These are phyloP conservation scores for Periphyllus acericola DNA, from an alignment of 2,888 invertebrate species.

Conservation along the genomic window DNA sequence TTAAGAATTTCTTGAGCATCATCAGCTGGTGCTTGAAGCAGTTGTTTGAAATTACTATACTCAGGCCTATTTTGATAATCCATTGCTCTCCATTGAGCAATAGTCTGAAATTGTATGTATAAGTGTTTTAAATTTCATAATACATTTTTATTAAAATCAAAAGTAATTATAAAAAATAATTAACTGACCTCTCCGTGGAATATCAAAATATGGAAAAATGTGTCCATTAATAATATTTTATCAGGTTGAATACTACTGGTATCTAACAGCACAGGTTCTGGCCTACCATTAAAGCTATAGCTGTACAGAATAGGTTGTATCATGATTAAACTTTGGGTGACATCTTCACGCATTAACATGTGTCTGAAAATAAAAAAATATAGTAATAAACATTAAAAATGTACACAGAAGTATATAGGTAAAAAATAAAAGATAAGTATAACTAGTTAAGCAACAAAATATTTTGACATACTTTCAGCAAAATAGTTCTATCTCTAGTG, in stretches of 20 bases:
- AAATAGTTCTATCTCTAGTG: no score
- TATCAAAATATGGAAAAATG: slow-evolving; percentile 99
- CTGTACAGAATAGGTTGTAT: slow-evolving; percentile 99
- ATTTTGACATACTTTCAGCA: no score
- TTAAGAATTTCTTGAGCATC: slow-evolving; percentile 97
- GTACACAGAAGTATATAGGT: no score
- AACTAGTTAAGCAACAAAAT: no score
- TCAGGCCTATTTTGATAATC: slow-evolving; percentile 97
- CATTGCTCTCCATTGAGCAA: slow-evolving; percentile 95
- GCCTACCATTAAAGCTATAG: slow-evolving; percentile 97
- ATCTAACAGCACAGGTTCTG: slow-evolving; percentile 96
- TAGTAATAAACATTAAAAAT: no score
- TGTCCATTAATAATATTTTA: slow-evolving; percentile 97
- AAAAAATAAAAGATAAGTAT: no score
- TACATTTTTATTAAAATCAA: neutral
- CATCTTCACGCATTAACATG: slow-evolving; percentile 96
- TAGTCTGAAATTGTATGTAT: slow-evolving; percentile 74
- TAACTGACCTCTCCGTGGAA: slow-evolving; percentile 92
- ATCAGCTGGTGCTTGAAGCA: slow-evolving; percentile 94
- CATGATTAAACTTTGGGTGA: slow-evolving; percentile 98
- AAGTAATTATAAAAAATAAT: neutral
- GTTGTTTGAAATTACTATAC: slow-evolving; percentile 96
- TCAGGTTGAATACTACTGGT: slow-evolving; percentile 98
- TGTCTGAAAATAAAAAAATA: slow-evolving; percentile 73
- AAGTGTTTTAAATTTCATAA: neutral